Percentiles rank a stretch among this genome's conserved stretches.
These are phyloP conservation scores for Sarcophaga peregrina DNA, from an alignment of 1,140 invertebrate species.

Conservation along the genomic window DNA sequence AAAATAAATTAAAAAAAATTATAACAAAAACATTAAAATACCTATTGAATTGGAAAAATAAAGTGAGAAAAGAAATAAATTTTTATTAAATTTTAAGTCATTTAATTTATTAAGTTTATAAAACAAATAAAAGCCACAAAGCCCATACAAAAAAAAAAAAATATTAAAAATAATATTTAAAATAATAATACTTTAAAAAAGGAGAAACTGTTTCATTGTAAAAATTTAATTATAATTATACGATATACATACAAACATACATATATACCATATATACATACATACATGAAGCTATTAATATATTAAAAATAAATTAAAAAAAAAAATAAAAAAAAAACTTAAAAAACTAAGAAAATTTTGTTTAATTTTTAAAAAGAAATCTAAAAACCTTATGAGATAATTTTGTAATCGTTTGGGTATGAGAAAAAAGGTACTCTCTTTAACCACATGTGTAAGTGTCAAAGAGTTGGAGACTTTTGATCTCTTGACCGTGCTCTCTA, in stretches of 20 bases:
- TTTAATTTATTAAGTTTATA: neutral
- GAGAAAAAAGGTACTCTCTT: no score
- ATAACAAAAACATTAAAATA: no score
- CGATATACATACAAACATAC: neutral
- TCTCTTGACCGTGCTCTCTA: no score
- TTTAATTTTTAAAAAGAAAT: no score
- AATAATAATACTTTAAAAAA: neutral
- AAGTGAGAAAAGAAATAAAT: no score
- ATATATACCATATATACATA: neutral
- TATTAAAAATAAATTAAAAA: neutral
- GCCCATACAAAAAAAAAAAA: neutral
- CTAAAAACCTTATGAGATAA: no score
- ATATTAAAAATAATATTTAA: neutral
- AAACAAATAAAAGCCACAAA: neutral
- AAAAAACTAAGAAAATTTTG: neutral
- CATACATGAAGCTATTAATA: neutral
- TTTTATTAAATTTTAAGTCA: no score
- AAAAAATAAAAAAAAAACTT: slow-evolving; percentile 15
- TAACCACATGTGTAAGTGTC: no score
- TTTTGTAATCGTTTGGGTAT: no score
- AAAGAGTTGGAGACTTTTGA: no score
- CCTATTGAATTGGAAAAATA: no score
- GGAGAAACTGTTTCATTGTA: slow-evolving; percentile 49
- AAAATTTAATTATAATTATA: slow-evolving; percentile 4
- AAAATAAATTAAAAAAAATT: no score